Percentiles rank a stretch among this genome's conserved stretches.
Conservation (phyloP, 1,140 invertebrate genomes). For the Trinorchestia longiramus region DNA sequence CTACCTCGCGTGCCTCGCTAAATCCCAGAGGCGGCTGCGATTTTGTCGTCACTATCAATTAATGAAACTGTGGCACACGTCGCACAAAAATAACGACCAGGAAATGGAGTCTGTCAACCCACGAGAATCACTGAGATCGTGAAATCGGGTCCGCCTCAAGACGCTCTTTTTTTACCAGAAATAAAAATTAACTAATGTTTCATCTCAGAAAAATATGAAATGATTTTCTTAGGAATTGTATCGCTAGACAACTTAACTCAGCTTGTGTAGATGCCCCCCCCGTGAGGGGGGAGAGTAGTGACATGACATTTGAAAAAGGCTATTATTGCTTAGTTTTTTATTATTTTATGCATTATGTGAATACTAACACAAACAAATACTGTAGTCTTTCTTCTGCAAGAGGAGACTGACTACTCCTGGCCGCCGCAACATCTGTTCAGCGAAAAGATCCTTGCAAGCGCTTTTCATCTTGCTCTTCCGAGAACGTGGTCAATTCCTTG, state of each 20-base stretch:
- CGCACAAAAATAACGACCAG: not conserved
- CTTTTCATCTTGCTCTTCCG: no score
- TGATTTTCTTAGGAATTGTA: not conserved
- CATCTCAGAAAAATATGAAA: not conserved
- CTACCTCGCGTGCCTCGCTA: not conserved
- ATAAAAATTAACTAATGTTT: not conserved
- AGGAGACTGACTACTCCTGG: no score
- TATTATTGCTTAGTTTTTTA: no score
- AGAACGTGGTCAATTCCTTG: no score
- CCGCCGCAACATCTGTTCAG: no score
- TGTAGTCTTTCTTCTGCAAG: no score
- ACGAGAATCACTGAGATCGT: not conserved
- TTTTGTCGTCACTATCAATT: not conserved
- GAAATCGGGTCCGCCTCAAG: not conserved
- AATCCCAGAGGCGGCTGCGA: not conserved
- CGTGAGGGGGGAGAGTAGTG: no score
- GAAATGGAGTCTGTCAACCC: conserved; percentile 32
- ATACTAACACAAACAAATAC: no score
- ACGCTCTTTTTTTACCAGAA: not conserved
- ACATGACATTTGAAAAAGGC: no score
- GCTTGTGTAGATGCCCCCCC: no score
- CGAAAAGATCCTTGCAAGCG: no score
- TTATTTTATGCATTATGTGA: no score
- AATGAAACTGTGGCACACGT: not conserved
- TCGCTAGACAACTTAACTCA: not conserved